Evolutionary conservation across 2,797 vertebrate species (phyloP).

Genomic region (Artibeus lituratus): DNA sequence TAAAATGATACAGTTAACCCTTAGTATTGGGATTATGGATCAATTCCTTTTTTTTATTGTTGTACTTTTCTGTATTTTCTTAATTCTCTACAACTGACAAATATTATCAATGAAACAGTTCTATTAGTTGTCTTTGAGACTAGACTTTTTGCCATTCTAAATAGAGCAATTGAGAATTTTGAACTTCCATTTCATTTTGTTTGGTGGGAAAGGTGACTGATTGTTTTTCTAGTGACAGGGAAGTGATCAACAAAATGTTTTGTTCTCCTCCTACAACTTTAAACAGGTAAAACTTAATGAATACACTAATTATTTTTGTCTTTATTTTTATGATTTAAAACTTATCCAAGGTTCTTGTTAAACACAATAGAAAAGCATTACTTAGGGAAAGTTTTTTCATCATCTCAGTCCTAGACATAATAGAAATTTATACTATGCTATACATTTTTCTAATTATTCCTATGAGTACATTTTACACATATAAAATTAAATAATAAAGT

Average conservation of each 20-base stretch:
- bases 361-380: background rate
- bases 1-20: background rate
- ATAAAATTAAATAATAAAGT: background rate
- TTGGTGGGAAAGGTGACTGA: background rate
- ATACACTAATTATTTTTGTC: background rate
- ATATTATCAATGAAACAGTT: background rate
- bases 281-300: background rate
- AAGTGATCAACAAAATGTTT: background rate
- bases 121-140: background rate
- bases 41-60: background rate
- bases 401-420: background rate
- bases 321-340: slow-evolving; percentile 4
- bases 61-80: background rate
- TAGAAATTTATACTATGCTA: background rate
- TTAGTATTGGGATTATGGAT: background rate
- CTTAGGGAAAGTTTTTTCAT: background rate
- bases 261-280: background rate
- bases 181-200: background rate
- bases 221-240: background rate
- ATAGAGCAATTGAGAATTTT: background rate
- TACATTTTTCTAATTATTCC: background rate
- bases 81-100: background rate
- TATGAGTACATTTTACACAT: background rate
- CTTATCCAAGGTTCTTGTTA: background rate
- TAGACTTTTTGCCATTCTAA: background rate